phyloP scores from a whole-genome alignment of 2,888 invertebrate genomes.

The Creontiades dilutus region DNA sequence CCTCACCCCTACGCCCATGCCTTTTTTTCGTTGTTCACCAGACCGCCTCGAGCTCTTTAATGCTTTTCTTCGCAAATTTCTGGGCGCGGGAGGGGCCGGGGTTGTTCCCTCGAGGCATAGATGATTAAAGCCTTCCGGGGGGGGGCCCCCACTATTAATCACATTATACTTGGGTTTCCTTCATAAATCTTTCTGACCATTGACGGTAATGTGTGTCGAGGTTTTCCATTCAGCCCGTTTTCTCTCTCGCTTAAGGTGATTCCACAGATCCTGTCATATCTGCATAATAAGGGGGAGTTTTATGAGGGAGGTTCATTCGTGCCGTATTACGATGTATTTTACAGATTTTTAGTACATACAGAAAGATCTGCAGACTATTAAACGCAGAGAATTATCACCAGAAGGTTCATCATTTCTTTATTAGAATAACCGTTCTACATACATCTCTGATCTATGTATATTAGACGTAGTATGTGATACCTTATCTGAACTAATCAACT shows the following conservation, averaged over 20 bases:
- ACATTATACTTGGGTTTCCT: slow-evolving; percentile 37
- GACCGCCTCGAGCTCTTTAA: slow-evolving; percentile 6
- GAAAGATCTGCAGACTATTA: too few species aligned
- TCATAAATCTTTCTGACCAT: slow-evolving; percentile 42
- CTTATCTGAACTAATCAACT: too few species aligned
- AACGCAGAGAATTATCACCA: too few species aligned
- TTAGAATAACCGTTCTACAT: too few species aligned
- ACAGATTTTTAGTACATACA: too few species aligned
- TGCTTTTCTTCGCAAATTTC: slow-evolving; percentile 60
- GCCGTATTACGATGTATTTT: too few species aligned
- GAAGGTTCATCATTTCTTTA: too few species aligned
- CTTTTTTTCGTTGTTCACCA: slow-evolving; percentile 24
- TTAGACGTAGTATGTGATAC: too few species aligned
- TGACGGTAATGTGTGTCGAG: slow-evolving; percentile 43
- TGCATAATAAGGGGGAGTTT: neutral
- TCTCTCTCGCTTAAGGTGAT: neutral
- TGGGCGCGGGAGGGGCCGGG: neutral
- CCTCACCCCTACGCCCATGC: too few species aligned
- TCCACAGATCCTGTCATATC: neutral
- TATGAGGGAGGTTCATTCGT: too few species aligned
- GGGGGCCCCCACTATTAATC: slow-evolving; percentile 50
- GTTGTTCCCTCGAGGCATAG: neutral
- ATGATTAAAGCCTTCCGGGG: slow-evolving; percentile 58
- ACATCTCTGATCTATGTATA: too few species aligned
- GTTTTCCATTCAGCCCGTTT: neutral